Evolutionary conservation across 2,113 vertebrate genomes (phyloP).

Genomic region (Kryptolebias marmoratus): DNA sequence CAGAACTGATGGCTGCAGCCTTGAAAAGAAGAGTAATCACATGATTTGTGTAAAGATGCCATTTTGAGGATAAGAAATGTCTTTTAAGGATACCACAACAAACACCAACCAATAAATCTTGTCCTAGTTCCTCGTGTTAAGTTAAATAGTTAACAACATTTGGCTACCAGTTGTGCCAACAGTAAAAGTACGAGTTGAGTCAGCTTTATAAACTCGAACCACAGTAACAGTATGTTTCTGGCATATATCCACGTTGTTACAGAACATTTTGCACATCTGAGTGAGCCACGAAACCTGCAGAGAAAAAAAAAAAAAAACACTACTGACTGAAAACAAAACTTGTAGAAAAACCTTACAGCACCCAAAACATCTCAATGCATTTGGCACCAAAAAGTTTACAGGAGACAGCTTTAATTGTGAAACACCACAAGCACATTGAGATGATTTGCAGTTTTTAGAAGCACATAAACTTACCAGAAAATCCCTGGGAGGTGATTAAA

Average conservation of each 20-base stretch:
- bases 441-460: slow-evolving; percentile 33
- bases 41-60: slow-evolving; percentile 42
- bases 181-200: slow-evolving; percentile 54
- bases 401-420: slow-evolving; percentile 13
- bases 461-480: slow-evolving; percentile 61
- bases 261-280: slow-evolving; percentile 17
- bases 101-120: slow-evolving; percentile 31
- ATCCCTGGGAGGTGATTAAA: slow-evolving; percentile 42
- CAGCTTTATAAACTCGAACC: slow-evolving; percentile 55
- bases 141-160: slow-evolving; percentile 58
- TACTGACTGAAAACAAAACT: slow-evolving; percentile 7
- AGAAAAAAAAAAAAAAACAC: slow-evolving; percentile 19
- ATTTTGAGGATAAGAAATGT: slow-evolving; percentile 38
- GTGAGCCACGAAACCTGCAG: slow-evolving; percentile 17
- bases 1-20: slow-evolving; percentile 19
- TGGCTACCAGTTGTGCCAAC: slow-evolving; percentile 57
- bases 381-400: slow-evolving; percentile 29
- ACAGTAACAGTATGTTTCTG: slow-evolving; percentile 52
- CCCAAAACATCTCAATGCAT: slow-evolving; percentile 15
- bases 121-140: slow-evolving; percentile 38
- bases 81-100: slow-evolving; percentile 42
- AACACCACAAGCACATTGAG: slow-evolving; percentile 33
- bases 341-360: neutral
- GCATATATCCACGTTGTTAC: slow-evolving; percentile 27
- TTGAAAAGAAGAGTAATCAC: slow-evolving; percentile 24